These are phyloP conservation scores for Distichodus sexfasciatus DNA, from an alignment of 2,797 vertebrate genomes.

Conservation along the genomic window DNA sequence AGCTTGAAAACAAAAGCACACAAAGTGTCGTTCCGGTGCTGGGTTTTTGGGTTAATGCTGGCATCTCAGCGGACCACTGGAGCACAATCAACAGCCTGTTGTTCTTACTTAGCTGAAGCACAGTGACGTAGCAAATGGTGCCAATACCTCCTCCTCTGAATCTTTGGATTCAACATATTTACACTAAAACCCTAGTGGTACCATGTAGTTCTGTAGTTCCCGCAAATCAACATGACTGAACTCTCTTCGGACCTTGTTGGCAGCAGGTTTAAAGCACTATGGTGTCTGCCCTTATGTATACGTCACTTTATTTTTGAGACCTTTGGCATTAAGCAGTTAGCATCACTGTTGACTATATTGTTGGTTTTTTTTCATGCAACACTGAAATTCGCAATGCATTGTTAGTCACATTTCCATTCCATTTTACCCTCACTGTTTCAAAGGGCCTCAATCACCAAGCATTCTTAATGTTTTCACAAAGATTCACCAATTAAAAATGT, in stretches of 20 bases:
- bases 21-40: background rate
- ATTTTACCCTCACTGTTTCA: too few relatives aligned
- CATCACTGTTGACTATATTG: slow-evolving; percentile 22
- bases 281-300: slow-evolving; percentile 69
- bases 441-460: too few relatives aligned
- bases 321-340: slow-evolving; percentile 36
- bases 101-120: background rate
- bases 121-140: slow-evolving; percentile 2
- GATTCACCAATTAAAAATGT: too few relatives aligned
- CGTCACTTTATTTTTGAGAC: slow-evolving; percentile 51
- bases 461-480: too few relatives aligned
- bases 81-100: slow-evolving; percentile 4
- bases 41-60: background rate
- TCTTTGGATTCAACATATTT: too few relatives aligned
- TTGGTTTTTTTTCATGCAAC: background rate
- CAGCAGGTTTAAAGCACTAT: slow-evolving; percentile 69
- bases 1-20: slow-evolving; percentile 1
- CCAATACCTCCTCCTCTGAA: too few relatives aligned
- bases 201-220: background rate
- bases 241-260: too few relatives aligned
- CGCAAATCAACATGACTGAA: too few relatives aligned
- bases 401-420: too few relatives aligned
- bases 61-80: background rate
- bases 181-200: too few relatives aligned
- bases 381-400: background rate